These are phyloP conservation scores for Cephus pulcher DNA, from an alignment of 2,888 invertebrate genomes.

Conservation along the genomic window DNA sequence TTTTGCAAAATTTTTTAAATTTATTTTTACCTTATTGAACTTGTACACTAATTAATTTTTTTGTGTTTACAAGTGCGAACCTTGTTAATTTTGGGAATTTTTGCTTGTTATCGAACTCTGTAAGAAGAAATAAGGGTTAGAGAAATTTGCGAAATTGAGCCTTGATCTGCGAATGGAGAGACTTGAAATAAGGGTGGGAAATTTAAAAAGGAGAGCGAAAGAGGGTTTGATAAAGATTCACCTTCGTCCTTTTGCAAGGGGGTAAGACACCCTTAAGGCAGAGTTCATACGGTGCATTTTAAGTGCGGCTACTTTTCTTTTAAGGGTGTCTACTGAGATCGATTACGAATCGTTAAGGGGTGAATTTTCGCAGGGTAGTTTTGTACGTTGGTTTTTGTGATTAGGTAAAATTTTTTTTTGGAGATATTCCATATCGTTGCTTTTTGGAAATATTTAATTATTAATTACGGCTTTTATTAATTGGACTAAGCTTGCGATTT, in stretches of 20 bases:
- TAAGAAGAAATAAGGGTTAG: not conserved
- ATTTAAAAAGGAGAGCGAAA: not conserved
- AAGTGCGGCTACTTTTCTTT: not conserved
- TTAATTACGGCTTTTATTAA: not conserved
- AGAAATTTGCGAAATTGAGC: not conserved
- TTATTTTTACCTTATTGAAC: not conserved
- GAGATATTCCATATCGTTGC: not conserved
- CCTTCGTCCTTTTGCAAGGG: not conserved
- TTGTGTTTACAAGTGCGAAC: not conserved
- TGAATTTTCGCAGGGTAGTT: too few relatives aligned
- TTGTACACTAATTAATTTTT: not conserved
- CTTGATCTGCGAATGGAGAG: constrained; percentile 6
- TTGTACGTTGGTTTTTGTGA: not conserved
- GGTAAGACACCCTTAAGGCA: not conserved
- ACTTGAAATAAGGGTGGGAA: not conserved
- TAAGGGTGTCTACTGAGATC: not conserved
- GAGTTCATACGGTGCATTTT: too few relatives aligned
- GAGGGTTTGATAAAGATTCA: not conserved
- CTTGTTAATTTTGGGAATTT: not conserved
- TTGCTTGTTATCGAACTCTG: not conserved
- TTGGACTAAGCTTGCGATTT: not conserved
- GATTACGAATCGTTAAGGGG: not conserved
- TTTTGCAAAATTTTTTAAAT: not conserved
- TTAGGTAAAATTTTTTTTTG: not conserved
- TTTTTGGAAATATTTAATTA: not conserved